A percentile compares a stretch with the other conserved stretches of the same genome.
Evolutionary conservation across 2,888 invertebrate species (phyloP).

Genomic region (Trimorus sp.): DNA sequence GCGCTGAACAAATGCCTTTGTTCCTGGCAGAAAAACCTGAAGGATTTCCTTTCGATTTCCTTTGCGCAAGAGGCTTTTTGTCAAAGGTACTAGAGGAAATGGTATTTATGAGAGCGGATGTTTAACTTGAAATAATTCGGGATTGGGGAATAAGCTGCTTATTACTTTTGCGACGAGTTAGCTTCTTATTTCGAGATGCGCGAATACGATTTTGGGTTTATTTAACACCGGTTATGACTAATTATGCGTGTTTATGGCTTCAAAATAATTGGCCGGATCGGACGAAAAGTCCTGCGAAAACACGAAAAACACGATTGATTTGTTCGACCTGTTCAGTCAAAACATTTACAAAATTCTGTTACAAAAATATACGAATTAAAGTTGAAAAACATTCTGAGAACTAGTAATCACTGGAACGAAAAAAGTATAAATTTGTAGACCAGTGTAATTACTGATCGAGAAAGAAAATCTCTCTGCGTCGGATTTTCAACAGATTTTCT

Average conservation of each 20-base stretch:
- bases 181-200: slow-evolving; percentile 1
- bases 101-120: slow-evolving; percentile 44
- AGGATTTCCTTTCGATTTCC: slow-evolving; percentile 49
- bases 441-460: too few species aligned
- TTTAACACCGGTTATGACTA: background rate
- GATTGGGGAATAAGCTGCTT: slow-evolving; percentile 39
- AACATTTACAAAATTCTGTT: too few species aligned
- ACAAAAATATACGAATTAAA: too few species aligned
- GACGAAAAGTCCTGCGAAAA: background rate
- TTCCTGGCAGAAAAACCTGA: slow-evolving; percentile 21
- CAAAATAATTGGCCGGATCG: background rate
- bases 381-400: too few species aligned
- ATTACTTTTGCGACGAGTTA: slow-evolving; percentile 11
- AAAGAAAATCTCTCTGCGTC: too few species aligned
- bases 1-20: slow-evolving; percentile 30
- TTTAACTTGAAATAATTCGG: slow-evolving; percentile 48
- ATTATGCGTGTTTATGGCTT: background rate
- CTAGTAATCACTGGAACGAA: too few species aligned
- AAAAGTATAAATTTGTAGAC: too few species aligned
- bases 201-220: slow-evolving; percentile 9
- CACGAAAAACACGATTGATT: too few species aligned
- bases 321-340: too few species aligned
- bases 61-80: slow-evolving; percentile 33
- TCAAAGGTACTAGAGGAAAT: slow-evolving; percentile 42
- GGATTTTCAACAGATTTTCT: too few species aligned